Evolutionary conservation across 2,888 invertebrate species (phyloP), one percentile per base, ranked within the genome.

Genomic region (Sphaerophoria rueppellii): DNA sequence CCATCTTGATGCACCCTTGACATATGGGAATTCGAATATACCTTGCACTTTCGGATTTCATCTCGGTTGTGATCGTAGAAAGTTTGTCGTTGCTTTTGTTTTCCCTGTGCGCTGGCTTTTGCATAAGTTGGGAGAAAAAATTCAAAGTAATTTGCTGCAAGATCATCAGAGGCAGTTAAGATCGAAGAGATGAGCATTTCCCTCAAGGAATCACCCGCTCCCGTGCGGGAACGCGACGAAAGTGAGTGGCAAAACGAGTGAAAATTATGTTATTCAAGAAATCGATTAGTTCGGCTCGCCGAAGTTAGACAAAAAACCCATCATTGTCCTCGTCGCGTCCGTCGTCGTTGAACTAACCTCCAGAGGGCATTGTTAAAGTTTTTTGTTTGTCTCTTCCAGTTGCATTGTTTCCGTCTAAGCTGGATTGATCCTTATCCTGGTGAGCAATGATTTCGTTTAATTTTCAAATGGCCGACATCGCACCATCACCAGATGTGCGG

Each of bases 1-100:
- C 85, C 81, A 85, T 85, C 85, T 85, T 85, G 85, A 85, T 85
- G 85, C 85, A 85, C 85, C 85, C 85, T 85, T 85, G 85, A 85
- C 85, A 85, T 76, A 81, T 85, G 81, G 70, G 70, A 77, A 85
- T 24, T 24, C 24, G 24, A 24, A 24, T 24, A 24, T 85, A 85
- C 85, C 76, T 77, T 85, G 78, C 78, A 75, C 85, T 77, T 85
- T 85, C 85, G 46, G 72, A 72, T 70, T 52, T 67, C 60, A 52
- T 58, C 57, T 85, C 85, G 46, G 72, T 69, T 70, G 61, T 60
- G 67, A 52, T 58, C 57, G 81, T 77, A 85, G 85, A 85, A 85
- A 85, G 85, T 85, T 83, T 48, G 46, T 46, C 55, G 52, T 67
- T 65, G 61, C 55, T 65, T 57, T 58, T 43, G 37, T 40, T 52